phyloP scores from a whole-genome alignment of 2,888 invertebrate species.

The Callyntrura guangdongensis region DNA sequence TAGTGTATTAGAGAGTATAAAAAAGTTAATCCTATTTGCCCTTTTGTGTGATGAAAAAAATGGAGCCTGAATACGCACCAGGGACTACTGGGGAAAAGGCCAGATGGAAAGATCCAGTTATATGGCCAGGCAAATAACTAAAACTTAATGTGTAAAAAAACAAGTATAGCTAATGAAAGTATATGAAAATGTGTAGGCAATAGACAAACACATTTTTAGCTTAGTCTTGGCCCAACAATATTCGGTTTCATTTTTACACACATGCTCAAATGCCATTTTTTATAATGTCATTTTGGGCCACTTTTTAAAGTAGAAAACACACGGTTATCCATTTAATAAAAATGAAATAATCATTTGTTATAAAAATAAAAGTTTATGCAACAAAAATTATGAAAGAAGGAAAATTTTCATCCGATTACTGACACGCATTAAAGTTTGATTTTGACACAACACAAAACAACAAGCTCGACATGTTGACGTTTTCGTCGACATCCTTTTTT shows the following conservation, averaged over 20 bases:
- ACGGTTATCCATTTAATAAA: background rate
- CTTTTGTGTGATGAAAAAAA: conserved; percentile 23
- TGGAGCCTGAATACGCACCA: background rate
- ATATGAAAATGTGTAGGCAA: background rate
- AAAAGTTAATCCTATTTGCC: conserved; percentile 59
- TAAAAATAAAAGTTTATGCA: background rate
- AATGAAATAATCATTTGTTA: too few relatives aligned
- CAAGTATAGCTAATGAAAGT: background rate
- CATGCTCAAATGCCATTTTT: background rate
- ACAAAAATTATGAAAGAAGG: background rate
- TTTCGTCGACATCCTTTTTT: background rate
- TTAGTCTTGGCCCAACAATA: background rate
- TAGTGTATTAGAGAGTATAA: conserved; percentile 45
- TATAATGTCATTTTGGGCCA: background rate
- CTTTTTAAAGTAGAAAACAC: background rate
- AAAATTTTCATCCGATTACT: conserved; percentile 2
- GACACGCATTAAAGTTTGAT: conserved; percentile 7
- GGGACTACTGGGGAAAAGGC: conserved; percentile 14
- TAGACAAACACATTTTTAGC: too few relatives aligned
- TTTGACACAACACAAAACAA: conserved; percentile 30
- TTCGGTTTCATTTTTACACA: conserved; percentile 1
- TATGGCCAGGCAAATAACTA: background rate
- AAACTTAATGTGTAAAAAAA: conserved; percentile 12
- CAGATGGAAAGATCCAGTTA: conserved; percentile 43
- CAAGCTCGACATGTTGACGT: background rate